A percentile compares a stretch with the other conserved stretches of the same genome.
Conservation (phyloP, 2,888 invertebrate species). For the Auanema freiburgensis region DNA sequence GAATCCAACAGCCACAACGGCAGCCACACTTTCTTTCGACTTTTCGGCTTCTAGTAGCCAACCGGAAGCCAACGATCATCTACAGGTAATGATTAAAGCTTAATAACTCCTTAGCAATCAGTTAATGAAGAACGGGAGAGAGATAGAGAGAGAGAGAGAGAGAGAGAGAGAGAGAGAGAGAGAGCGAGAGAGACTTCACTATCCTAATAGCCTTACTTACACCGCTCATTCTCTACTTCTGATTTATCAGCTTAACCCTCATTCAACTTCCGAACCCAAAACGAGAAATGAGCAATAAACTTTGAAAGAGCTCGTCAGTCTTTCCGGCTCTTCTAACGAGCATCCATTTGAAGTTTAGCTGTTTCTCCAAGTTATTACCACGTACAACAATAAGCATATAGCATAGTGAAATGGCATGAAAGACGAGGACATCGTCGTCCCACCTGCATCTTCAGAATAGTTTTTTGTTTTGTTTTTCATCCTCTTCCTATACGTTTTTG, state of each 20-base stretch:
- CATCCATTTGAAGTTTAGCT: not conserved
- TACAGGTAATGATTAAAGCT: slow-evolving; percentile 32
- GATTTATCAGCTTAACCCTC: too few relatives aligned
- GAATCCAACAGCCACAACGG: slow-evolving; percentile 32
- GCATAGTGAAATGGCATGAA: not conserved
- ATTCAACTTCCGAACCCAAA: too few relatives aligned
- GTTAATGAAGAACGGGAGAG: too few relatives aligned
- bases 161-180: too few relatives aligned
- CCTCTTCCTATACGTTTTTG: not conserved
- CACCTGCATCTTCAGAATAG: not conserved
- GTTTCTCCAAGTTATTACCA: not conserved
- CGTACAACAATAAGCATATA: not conserved
- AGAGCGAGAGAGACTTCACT: too few relatives aligned
- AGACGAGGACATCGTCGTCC: not conserved
- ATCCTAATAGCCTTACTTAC: too few relatives aligned
- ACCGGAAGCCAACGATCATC: slow-evolving; percentile 41
- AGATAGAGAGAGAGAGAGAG: too few relatives aligned
- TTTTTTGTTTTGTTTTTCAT: not conserved
- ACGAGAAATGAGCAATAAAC: too few relatives aligned
- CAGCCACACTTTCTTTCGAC: slow-evolving; percentile 31
- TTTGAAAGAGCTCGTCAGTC: too few relatives aligned
- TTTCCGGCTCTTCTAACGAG: too few relatives aligned
- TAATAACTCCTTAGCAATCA: too few relatives aligned
- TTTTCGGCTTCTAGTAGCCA: slow-evolving; percentile 42
- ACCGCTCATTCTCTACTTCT: too few relatives aligned